Conservation (phyloP, 2,797 vertebrate species). For the Bradypodion pumilum region DNA sequence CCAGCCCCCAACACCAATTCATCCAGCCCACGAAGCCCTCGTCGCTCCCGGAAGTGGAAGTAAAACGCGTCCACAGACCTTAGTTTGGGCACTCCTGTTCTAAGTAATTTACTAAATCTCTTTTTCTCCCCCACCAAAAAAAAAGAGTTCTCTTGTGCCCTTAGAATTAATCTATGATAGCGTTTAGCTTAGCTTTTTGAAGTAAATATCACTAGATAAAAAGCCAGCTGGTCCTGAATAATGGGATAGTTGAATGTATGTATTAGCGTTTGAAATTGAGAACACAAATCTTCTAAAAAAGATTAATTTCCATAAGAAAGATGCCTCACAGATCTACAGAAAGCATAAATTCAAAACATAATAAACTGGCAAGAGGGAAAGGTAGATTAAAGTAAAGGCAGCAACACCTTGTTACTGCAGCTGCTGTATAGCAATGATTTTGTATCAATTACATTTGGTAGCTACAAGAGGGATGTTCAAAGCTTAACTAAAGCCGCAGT, state of each 20-base stretch:
- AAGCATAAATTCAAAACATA: slow-evolving; percentile 93
- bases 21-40: no score
- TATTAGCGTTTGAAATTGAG: slow-evolving; percentile 91
- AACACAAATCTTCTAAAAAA: slow-evolving; percentile 87
- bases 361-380: slow-evolving; percentile 86
- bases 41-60: no score
- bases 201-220: slow-evolving; percentile 96
- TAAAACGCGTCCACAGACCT: no score
- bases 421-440: slow-evolving; percentile 83
- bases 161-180: slow-evolving; percentile 93
- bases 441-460: slow-evolving; percentile 93
- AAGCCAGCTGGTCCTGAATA: slow-evolving; percentile 94
- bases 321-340: slow-evolving; percentile 90
- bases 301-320: slow-evolving; percentile 99
- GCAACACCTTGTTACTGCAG: slow-evolving; percentile 91
- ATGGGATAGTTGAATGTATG: slow-evolving; percentile 93
- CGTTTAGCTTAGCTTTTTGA: slow-evolving; percentile 92
- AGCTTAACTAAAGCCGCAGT: slow-evolving; percentile 80
- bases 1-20: no score
- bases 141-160: slow-evolving; percentile 80
- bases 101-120: slow-evolving; percentile 84
- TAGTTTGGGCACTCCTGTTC: no score
- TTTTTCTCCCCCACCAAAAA: slow-evolving; percentile 78
- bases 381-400: slow-evolving; percentile 91
- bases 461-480: slow-evolving; percentile 85